Conservation (phyloP, 1,140 invertebrate species). For the Drosophila miranda region DNA sequence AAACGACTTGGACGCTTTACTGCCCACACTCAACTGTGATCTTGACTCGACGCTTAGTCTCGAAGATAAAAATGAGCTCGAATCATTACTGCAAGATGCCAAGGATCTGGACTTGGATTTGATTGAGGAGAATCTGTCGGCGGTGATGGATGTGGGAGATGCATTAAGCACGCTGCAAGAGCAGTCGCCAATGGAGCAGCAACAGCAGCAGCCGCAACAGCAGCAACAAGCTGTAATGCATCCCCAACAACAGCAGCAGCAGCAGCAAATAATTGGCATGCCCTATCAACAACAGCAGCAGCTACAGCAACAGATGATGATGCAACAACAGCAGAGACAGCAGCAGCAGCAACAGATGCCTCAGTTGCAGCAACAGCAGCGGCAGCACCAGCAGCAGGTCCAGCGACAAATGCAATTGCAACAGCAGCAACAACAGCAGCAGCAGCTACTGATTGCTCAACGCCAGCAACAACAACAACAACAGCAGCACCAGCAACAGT, state of each 20-base stretch:
- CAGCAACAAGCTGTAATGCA: slow-evolving; percentile 40
- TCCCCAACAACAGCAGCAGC: slow-evolving; percentile 53
- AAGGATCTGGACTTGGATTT: slow-evolving; percentile 81
- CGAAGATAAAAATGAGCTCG: slow-evolving; percentile 82
- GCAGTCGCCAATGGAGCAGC: slow-evolving; percentile 12
- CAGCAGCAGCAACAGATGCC: slow-evolving; percentile 53
- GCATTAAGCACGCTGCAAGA: slow-evolving; percentile 63
- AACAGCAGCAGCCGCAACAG: slow-evolving; percentile 59
- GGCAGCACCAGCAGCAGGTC: slow-evolving; percentile 35
- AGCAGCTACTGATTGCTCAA: slow-evolving; percentile 26
- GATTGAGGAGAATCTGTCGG: slow-evolving; percentile 76
- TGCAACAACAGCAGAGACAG: slow-evolving; percentile 37
- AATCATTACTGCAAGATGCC: slow-evolving; percentile 80
- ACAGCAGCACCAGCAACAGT: slow-evolving; percentile 23
- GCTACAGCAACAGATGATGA: slow-evolving; percentile 35
- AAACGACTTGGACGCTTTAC: slow-evolving; percentile 85
- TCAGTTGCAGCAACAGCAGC: slow-evolving; percentile 35
- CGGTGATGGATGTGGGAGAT: slow-evolving; percentile 76
- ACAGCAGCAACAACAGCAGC: slow-evolving; percentile 38
- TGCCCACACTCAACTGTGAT: slow-evolving; percentile 85
- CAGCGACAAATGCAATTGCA: slow-evolving; percentile 41
- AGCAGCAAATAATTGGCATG: slow-evolving; percentile 27
- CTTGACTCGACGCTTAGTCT: slow-evolving; percentile 83
- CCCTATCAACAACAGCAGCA: slow-evolving; percentile 44
- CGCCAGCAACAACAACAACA: slow-evolving; percentile 31